phyloP scores from a whole-genome alignment of 2,797 vertebrate genomes.

The Lutjanus argentimaculatus region DNA sequence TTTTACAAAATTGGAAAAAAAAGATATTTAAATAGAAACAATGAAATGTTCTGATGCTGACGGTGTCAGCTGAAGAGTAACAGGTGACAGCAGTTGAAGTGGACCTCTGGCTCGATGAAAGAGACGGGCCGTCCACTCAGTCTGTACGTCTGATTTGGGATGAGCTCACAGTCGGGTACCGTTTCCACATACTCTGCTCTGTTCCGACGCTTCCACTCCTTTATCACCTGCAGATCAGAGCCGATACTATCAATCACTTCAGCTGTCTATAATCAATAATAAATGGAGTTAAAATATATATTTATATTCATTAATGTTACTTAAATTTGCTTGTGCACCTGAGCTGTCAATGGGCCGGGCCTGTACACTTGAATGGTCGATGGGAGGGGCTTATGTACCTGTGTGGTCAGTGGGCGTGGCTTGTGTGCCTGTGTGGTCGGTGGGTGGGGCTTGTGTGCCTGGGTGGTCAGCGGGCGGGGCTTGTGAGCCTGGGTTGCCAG shows the following conservation, averaged over 20 bases:
- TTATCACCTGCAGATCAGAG: constrained; percentile 31
- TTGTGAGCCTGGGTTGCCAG: constrained; percentile 39
- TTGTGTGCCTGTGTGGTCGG: constrained; percentile 32
- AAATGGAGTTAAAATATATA: too few species aligned
- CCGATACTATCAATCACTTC: background rate
- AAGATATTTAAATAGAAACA: too few species aligned
- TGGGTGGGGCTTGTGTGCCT: background rate
- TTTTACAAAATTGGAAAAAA: background rate
- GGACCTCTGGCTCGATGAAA: constrained; percentile 42
- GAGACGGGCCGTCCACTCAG: background rate
- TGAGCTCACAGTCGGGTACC: constrained; percentile 35
- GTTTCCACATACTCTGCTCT: constrained; percentile 18
- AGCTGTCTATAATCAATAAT: background rate
- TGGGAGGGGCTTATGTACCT: background rate
- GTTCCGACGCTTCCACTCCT: constrained; percentile 25
- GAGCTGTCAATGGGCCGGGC: too few species aligned
- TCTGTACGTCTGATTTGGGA: constrained; percentile 42
- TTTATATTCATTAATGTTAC: too few species aligned
- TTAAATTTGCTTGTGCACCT: too few species aligned
- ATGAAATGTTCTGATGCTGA: too few species aligned
- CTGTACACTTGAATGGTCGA: background rate
- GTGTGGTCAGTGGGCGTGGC: background rate
- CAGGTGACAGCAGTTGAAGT: background rate
- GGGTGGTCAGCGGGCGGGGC: background rate
- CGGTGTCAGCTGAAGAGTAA: background rate